A percentile compares a stretch with the other conserved stretches of the same genome.
These are phyloP conservation scores for Rhincodon typus DNA, from an alignment of 2,797 vertebrate species.

Conservation along the genomic window DNA sequence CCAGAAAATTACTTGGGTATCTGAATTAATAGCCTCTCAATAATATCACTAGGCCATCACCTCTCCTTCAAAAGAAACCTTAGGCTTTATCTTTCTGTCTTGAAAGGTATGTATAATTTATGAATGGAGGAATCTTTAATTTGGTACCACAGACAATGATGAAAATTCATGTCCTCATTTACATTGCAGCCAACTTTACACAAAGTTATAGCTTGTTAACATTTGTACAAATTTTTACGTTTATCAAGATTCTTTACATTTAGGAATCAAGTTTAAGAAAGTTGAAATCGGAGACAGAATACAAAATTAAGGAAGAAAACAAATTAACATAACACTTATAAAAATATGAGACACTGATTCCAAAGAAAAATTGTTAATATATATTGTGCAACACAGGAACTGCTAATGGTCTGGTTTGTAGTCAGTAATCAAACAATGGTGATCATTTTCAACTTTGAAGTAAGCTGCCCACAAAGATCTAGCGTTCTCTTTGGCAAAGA, in stretches of 20 bases:
- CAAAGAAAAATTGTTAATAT: background rate
- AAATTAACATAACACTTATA: background rate
- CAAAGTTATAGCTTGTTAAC: background rate
- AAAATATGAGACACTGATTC: background rate
- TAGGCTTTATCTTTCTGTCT: background rate
- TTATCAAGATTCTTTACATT: background rate
- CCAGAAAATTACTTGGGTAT: no score
- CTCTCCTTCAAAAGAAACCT: background rate
- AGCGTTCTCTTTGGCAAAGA: no score
- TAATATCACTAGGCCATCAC: no score
- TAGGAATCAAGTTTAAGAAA: background rate
- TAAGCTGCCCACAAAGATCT: no score
- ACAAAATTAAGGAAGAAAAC: background rate
- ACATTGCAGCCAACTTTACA: background rate
- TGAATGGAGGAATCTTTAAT: background rate
- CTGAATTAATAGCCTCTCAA: no score
- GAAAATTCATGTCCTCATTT: background rate
- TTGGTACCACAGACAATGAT: background rate
- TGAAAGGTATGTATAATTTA: background rate
- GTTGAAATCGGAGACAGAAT: background rate
- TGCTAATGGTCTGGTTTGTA: background rate
- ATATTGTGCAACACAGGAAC: background rate
- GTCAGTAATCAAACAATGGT: no score
- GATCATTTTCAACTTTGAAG: no score
- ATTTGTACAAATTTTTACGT: background rate